Percentiles rank a stretch among this genome's conserved stretches.
Conservation (phyloP, 2,113 vertebrate genomes). For the Laticauda colubrina region DNA sequence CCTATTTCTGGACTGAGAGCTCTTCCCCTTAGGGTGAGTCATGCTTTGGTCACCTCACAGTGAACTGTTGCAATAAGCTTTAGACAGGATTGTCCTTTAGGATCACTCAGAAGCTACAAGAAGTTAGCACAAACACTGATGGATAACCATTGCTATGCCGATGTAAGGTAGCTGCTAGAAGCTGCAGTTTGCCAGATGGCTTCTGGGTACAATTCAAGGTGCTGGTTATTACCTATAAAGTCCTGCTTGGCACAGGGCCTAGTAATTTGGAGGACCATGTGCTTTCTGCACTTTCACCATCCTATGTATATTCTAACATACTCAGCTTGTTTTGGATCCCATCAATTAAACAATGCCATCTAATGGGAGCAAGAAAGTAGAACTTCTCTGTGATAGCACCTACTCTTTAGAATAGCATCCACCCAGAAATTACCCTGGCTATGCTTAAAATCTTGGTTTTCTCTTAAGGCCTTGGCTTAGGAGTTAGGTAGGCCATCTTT, state of each 20-base stretch:
- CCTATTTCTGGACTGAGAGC: not conserved
- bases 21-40: not conserved
- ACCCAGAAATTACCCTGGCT: not conserved
- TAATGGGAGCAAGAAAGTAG: not conserved
- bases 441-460: not conserved
- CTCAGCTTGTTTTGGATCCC: not conserved
- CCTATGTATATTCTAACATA: not conserved
- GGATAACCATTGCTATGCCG: not conserved
- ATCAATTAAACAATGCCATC: not conserved
- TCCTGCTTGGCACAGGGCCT: not conserved
- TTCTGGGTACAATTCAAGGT: not conserved
- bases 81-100: not conserved
- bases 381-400: not conserved
- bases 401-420: not conserved
- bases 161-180: not conserved
- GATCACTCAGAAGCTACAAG: not conserved
- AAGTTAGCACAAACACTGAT: not conserved
- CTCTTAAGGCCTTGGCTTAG: not conserved
- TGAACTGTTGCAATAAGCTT: not conserved
- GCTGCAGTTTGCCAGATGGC: not conserved
- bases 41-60: not conserved
- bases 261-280: not conserved
- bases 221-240: not conserved
- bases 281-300: not conserved
- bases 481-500: not conserved